Evolutionary conservation across 2,888 invertebrate genomes (phyloP), one percentile per base, ranked within the genome.

Genomic region (Tetropium fuscum): DNA sequence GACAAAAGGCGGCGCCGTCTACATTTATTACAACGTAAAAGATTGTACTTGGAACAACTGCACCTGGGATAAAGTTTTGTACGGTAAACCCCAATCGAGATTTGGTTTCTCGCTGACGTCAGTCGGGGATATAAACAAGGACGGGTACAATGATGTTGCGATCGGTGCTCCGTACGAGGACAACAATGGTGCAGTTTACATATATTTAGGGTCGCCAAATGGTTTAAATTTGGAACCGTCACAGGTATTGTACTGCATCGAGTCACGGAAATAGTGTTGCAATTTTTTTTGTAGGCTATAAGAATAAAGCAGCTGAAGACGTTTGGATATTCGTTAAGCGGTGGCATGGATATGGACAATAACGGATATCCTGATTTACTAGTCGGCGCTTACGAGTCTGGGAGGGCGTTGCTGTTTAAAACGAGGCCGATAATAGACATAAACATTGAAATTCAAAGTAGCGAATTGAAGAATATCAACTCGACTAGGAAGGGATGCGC

Each of bases 291-390:
- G 36, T 51, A 79, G 77, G 74, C 76, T 44, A 74, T 81, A 62
- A 47, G 70, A 55, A 55, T 71, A 15, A 53, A 59, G 27, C 58
- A 70, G 20, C 81, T 91, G 65, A 85, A 81, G 68, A 94, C 95
- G 0, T 95, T 99, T 74, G 99, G 99, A 4, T 95, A 96, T 79
- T 95, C 98, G 0, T 83, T 99, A 25, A 92, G 94, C 45, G 98
- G 97, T 32, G 95, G 97, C 19, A 84, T 93, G 45, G 99, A 99
- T 82, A 87, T 99, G 80, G 99, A 99, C 82, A 85, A 86, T 38
- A 99, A 99, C 82, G 93, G 93, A 2, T 99, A 98, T 83, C 95
- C 98, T 0, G 99, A 98, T 85, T 84, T 98, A 57, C 84, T 96
- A 47, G 89, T 97, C 15, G 95, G 95, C 48, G 94, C 94, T 36